Evolutionary conservation across 2,797 vertebrate species (phyloP), one percentile per base, ranked within the genome.

Genomic region (Sebastes cheni): DNA sequence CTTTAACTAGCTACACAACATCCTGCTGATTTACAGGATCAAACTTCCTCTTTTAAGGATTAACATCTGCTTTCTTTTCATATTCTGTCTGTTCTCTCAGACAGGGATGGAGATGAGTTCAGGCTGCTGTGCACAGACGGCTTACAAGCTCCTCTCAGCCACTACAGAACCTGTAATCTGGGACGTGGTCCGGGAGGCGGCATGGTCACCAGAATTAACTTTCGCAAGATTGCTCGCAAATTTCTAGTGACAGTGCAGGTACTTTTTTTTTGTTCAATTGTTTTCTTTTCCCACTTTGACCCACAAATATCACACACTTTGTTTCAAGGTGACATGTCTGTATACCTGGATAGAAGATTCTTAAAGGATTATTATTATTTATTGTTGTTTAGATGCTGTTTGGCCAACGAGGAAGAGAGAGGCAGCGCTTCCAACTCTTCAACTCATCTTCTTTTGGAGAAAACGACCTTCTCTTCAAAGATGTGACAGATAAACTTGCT

Each of bases 401-500:
- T 92, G 97, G 97, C n/a, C 86, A 1, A 29, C 91, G 80, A 50
- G 97, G 97, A 67, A 93, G 91, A 82, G 93, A 96, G 77, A 93
- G 83, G 65, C 92, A 89, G 29, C 95, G 94, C 32, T 97, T 98
- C 91, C 96, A 96, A 60, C 94, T 98, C 78, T 98, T 98, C 86
- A 91, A 93, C 88, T 98, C 97, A 1, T 83, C 91, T 3, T 16
- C 80, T 22, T 97, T 95, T 61, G 95, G 94, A 30, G 95, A 95
- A 52, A 93, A 80, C 22, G 97, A 98, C 82, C 96, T 98, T 81
- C 95, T 98, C 23, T 98, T 98, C 82, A 96, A 73, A 77, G 97
- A 98, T 12, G 86, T 86, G 10, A 97, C 97, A 0, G 90, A 94
- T 67, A 95, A 95, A 78, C 83, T 98, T 4, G 92, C 93, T 13